Conservation (phyloP, 2,888 invertebrate species). For the Torymus aiolomorphi region DNA sequence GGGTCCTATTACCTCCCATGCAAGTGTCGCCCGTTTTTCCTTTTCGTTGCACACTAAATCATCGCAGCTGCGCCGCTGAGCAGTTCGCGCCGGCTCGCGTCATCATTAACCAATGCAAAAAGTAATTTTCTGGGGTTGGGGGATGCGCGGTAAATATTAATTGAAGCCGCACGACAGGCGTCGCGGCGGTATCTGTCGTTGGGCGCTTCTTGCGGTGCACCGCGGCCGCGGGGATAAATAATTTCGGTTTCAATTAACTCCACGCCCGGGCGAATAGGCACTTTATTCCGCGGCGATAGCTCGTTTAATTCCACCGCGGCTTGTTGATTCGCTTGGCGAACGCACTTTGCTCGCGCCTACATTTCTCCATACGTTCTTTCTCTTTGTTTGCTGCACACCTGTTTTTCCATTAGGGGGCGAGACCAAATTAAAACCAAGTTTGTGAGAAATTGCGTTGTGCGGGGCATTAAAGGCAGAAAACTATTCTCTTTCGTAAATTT, state of each 20-base stretch:
- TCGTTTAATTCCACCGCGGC: slow-evolving; percentile 19
- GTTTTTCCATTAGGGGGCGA: no score
- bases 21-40: background rate
- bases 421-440: no score
- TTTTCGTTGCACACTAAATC: background rate
- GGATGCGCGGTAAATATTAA: slow-evolving; percentile 14
- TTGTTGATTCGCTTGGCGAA: no score
- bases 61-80: no score
- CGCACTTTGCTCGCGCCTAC: no score
- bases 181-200: slow-evolving; percentile 2
- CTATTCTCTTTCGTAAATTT: no score
- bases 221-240: slow-evolving; percentile 59
- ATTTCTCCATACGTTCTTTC: no score
- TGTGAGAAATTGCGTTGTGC: no score
- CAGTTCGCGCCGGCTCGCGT: background rate
- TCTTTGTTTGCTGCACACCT: no score
- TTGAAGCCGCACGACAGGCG: slow-evolving; percentile 8
- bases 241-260: slow-evolving; percentile 66
- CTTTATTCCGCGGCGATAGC: slow-evolving; percentile 51
- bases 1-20: no score
- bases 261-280: slow-evolving; percentile 45
- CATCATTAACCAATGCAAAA: slow-evolving; percentile 42
- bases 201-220: background rate
- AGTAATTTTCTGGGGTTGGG: slow-evolving; percentile 15
- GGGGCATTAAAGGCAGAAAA: no score